Conservation (phyloP, 2,113 vertebrate genomes). For the Spermophilus dauricus region DNA sequence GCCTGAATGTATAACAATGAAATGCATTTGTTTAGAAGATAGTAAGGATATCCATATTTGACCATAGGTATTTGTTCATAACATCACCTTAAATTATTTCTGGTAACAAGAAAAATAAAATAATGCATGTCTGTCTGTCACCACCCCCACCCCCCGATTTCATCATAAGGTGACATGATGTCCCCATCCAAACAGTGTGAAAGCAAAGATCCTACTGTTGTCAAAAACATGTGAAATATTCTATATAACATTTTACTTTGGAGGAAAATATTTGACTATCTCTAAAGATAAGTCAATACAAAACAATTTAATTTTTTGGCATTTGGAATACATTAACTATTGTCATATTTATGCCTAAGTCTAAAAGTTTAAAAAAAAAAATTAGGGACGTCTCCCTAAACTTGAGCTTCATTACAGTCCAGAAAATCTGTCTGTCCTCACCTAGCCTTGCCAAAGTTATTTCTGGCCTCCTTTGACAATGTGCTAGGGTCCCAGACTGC, state of each 20-base stretch:
- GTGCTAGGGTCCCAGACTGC: too few relatives aligned
- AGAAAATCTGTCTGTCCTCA: too few relatives aligned
- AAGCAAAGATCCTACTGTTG: not conserved
- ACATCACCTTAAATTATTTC: constrained; percentile 11
- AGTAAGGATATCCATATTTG: not conserved
- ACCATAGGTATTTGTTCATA: not conserved
- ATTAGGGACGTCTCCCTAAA: too few relatives aligned
- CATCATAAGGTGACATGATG: not conserved
- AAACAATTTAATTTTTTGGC: constrained; percentile 2
- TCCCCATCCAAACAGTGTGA: not conserved
- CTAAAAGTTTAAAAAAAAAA: constrained; percentile 33
- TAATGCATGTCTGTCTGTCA: not conserved
- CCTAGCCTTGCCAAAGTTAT: too few relatives aligned
- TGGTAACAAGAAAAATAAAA: not conserved
- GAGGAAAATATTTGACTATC: not conserved
- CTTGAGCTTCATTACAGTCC: too few relatives aligned
- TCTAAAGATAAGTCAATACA: not conserved
- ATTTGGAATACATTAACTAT: not conserved
- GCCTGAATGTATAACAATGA: constrained; percentile 6
- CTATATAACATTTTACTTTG: not conserved
- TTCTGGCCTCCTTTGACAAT: too few relatives aligned
- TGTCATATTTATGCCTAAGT: not conserved
- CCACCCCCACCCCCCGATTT: not conserved
- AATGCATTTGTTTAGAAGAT: not conserved
- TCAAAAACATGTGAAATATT: not conserved